Evolutionary conservation across 2,113 vertebrate genomes (phyloP).

Genomic region (Ancistrus triradiatus): DNA sequence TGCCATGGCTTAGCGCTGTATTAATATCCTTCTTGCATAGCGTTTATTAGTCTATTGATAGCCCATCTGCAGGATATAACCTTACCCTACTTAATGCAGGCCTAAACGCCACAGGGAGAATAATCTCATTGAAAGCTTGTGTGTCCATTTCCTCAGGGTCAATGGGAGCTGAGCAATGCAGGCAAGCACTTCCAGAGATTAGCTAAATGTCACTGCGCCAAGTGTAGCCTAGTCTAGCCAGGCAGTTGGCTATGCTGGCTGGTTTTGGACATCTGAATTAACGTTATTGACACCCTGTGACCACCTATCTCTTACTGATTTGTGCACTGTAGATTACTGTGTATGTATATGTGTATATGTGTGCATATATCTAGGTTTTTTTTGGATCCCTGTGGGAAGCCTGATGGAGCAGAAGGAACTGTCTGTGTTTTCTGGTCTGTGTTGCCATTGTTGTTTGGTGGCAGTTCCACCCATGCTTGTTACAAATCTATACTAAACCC

Average conservation of each 20-base stretch:
- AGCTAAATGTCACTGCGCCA: constrained; percentile 27
- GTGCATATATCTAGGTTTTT: not conserved
- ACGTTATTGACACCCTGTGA: not conserved
- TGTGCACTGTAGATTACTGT: not conserved
- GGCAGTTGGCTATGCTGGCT: not conserved
- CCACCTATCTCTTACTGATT: constrained; percentile 3
- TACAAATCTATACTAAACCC: constrained; percentile 15
- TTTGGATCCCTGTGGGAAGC: no score
- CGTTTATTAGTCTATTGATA: constrained; percentile 26
- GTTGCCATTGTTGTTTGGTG: not conserved
- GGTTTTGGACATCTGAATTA: constrained; percentile 3
- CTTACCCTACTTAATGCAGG: constrained; percentile 9
- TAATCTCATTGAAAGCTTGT: constrained; percentile 30
- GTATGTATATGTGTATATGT: not conserved
- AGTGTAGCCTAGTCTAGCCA: constrained; percentile 6
- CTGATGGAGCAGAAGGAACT: not conserved
- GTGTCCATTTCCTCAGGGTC: constrained; percentile 27
- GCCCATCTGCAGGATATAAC: constrained; percentile 27
- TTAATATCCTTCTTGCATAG: constrained; percentile 20
- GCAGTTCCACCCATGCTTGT: constrained; percentile 14
- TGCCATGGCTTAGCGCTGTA: constrained; percentile 1
- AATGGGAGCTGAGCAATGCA: constrained; percentile 14
- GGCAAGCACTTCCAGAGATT: constrained; percentile 20
- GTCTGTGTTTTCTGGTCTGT: constrained; percentile 3
- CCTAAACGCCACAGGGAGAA: constrained; percentile 17